These are phyloP conservation scores for Cercopithecus petaurista DNA, from an alignment of 2,797 vertebrate genomes.

Conservation along the genomic window DNA sequence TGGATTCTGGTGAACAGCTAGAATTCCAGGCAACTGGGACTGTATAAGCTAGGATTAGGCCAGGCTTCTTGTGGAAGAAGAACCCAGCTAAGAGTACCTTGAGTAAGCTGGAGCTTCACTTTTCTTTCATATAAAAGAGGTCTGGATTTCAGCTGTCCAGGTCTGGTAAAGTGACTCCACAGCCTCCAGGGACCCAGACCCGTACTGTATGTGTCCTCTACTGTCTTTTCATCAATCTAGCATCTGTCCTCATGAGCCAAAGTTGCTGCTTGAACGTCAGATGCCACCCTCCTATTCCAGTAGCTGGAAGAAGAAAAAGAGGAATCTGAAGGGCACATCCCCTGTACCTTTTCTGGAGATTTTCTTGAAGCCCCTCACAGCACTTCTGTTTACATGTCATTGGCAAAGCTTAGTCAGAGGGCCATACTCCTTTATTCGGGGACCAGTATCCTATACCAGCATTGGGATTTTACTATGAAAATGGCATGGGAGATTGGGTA, in stretches of 20 bases:
- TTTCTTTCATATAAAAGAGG: not conserved
- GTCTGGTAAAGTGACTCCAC: not conserved
- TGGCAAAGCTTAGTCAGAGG: not conserved
- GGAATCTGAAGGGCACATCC: not conserved
- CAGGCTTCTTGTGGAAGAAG: not conserved
- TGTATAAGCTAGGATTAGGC: not conserved
- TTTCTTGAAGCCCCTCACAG: not conserved
- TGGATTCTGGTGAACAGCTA: not conserved
- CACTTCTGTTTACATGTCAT: not conserved
- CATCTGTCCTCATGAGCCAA: not conserved
- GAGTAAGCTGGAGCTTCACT: not conserved
- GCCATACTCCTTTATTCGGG: not conserved
- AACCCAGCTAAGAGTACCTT: not conserved
- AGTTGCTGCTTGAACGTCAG: not conserved
- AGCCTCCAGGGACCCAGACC: too few species aligned
- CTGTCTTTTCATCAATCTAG: not conserved
- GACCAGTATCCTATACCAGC: not conserved
- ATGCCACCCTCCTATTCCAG: not conserved
- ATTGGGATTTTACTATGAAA: not conserved
- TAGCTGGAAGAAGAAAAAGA: not conserved
- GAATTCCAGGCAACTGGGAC: not conserved
- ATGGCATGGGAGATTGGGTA: not conserved
- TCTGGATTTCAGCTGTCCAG: not conserved
- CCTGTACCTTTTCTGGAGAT: not conserved
- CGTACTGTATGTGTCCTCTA: too few species aligned